Conservation (phyloP, 2,888 invertebrate species). For the Harpagoxenus sublaevis region DNA sequence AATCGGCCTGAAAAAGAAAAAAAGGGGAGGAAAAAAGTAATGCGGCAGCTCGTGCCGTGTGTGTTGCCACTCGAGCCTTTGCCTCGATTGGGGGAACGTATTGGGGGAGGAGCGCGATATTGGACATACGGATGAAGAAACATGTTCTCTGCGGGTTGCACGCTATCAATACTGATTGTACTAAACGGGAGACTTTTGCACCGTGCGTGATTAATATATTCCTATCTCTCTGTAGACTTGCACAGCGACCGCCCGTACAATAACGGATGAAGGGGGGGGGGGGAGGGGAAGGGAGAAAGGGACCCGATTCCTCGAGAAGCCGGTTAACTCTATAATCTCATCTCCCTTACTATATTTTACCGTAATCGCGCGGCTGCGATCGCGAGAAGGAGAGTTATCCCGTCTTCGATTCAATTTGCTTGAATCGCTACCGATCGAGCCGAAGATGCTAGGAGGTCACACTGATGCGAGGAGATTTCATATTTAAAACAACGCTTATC, state of each 20-base stretch:
- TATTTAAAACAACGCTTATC: slow-evolving; percentile 11
- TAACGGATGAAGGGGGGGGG: not conserved
- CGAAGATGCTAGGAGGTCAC: not conserved
- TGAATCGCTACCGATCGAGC: not conserved
- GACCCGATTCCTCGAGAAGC: not conserved
- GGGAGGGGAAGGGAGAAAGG: too few species aligned
- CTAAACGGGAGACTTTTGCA: slow-evolving; percentile 35
- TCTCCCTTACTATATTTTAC: not conserved
- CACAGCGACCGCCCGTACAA: not conserved
- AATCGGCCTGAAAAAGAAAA: slow-evolving; percentile 13
- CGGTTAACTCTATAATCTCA: not conserved
- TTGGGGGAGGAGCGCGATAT: slow-evolving; percentile 26
- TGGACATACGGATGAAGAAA: slow-evolving; percentile 27
- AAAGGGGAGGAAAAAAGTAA: not conserved
- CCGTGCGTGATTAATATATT: slow-evolving; percentile 58
- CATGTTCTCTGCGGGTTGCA: slow-evolving; percentile 55
- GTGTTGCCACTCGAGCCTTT: not conserved
- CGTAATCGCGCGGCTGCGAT: not conserved
- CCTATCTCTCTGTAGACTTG: slow-evolving; percentile 63
- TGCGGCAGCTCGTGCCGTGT: not conserved
- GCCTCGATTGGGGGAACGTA: slow-evolving; percentile 6
- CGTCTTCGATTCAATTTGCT: slow-evolving; percentile 7
- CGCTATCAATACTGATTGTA: slow-evolving; percentile 44
- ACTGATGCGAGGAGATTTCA: not conserved
- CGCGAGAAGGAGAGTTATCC: not conserved